phyloP scores from a whole-genome alignment of 1,140 invertebrate species.

The Lasioglossum baleicum region DNA sequence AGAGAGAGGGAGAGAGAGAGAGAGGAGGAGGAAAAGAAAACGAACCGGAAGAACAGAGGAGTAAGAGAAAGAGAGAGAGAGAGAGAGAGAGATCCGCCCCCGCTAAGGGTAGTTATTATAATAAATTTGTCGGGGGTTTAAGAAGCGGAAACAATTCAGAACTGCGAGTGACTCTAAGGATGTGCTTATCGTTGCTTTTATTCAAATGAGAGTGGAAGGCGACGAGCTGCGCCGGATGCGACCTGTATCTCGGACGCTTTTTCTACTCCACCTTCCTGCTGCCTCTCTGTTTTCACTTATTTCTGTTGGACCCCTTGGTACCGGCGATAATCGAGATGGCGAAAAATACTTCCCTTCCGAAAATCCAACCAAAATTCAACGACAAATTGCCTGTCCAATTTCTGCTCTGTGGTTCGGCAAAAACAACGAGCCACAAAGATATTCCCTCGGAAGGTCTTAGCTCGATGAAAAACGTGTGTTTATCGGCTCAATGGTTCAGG shows the following conservation, averaged over 20 bases:
- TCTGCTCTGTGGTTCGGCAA: too few species aligned
- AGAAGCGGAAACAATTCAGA: constrained; percentile 80
- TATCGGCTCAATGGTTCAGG: too few species aligned
- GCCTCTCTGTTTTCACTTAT: constrained; percentile 1
- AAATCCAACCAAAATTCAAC: too few species aligned
- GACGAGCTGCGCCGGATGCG: constrained; percentile 71
- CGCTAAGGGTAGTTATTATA: constrained; percentile 79
- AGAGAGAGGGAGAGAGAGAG: constrained; percentile 30
- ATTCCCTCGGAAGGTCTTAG: too few species aligned
- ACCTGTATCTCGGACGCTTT: constrained; percentile 67
- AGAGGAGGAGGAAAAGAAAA: constrained; percentile 47
- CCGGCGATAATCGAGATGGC: neutral
- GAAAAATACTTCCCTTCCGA: too few species aligned
- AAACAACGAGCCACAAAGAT: too few species aligned
- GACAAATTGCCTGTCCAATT: too few species aligned
- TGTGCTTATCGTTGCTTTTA: constrained; percentile 80
- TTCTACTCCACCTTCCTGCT: constrained; percentile 11
- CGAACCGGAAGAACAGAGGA: constrained; percentile 21
- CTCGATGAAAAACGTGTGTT: too few species aligned
- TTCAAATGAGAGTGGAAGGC: constrained; percentile 77
- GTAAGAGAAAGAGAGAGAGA: constrained; percentile 48
- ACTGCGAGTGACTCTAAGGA: constrained; percentile 78
- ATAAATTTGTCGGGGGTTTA: constrained; percentile 80
- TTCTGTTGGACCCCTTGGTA: constrained; percentile 20
- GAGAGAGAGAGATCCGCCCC: constrained; percentile 67